Evolutionary conservation across 2,113 vertebrate genomes (phyloP), one percentile per base, ranked within the genome.

Genomic region (Rhizomys pruinosus): DNA sequence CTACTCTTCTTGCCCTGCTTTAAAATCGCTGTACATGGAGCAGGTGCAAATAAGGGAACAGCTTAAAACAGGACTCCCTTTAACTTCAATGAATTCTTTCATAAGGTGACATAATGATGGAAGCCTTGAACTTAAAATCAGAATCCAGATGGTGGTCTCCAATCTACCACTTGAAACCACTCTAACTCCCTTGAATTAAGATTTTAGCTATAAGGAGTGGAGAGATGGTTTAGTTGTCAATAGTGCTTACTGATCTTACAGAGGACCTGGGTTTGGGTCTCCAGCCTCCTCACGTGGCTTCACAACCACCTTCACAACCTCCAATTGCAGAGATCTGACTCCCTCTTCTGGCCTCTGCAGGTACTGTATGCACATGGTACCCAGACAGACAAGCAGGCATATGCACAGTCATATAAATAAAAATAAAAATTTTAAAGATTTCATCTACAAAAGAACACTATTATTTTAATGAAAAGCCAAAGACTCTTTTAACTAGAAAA

Each of bases 401-500:
- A 29, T 59, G 44, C 17, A 44, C 39, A 59, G 22, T 22, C 39
- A 64, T 39, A 64, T 29, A 64, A 64, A 32, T 27, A 6, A n/a
- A 81, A 63, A 73, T 6, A 29, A 5, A 34, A 34, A 32, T n/a
- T 80, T 64, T 4, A 59, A 87, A 87, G 44, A 78, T 13, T 78
- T 85, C 69, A 79, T 29, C 69, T 76, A 22, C 13, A 47, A 92
- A 89, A 85, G 16, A 9, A 3, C 7, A 79, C 34, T 25, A 73
- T 94, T 80, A 84, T n/a, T 93, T 87, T 69, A 88, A 91, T 76
- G 25, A 95, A 17, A 3, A 78, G 13, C 66, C 74, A 63, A 94
- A 87, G 87, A 11, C 7, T 47, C 57, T 80, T 68, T 52, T 34
- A 32, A 86, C 93, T 81, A 86, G 69, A 82, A 84, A 90, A 72